Conservation (phyloP, 2,888 invertebrate genomes). For the Perdita meconis region DNA sequence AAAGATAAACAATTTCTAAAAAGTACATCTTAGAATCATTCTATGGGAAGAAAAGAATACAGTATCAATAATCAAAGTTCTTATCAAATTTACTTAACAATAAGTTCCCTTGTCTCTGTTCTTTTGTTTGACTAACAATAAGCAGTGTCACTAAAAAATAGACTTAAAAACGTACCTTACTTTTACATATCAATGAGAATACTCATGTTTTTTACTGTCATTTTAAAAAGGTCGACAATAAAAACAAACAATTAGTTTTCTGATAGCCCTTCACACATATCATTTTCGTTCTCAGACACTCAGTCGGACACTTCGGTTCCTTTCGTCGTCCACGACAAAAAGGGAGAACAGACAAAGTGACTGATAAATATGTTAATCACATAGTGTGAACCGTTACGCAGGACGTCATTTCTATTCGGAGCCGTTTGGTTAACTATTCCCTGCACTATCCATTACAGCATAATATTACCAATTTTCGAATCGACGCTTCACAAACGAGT, state of each 20-base stretch:
- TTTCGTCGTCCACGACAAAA: not conserved
- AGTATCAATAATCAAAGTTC: too few relatives aligned
- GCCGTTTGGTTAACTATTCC: conserved; percentile 47
- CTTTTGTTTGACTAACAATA: too few relatives aligned
- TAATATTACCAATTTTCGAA: too few relatives aligned
- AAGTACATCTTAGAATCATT: too few relatives aligned
- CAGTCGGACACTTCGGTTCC: conserved; percentile 2
- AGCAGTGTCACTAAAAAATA: not conserved
- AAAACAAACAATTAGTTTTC: not conserved
- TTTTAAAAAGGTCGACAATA: not conserved
- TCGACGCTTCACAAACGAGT: too few relatives aligned
- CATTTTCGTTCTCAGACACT: not conserved
- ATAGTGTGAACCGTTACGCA: conserved; percentile 70
- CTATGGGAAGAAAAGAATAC: too few relatives aligned
- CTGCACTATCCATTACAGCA: conserved; percentile 46
- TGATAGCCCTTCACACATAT: not conserved
- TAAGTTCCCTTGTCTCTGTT: too few relatives aligned
- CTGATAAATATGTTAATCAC: conserved; percentile 74
- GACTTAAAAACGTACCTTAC: not conserved
- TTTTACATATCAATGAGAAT: not conserved
- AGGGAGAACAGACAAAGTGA: conserved; percentile 20
- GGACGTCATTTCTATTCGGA: conserved; percentile 42
- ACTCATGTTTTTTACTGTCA: not conserved
- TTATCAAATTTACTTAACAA: too few relatives aligned
- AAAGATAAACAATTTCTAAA: too few relatives aligned